phyloP scores from a whole-genome alignment of 2,113 vertebrate species.

The Odontesthes bonariensis region DNA sequence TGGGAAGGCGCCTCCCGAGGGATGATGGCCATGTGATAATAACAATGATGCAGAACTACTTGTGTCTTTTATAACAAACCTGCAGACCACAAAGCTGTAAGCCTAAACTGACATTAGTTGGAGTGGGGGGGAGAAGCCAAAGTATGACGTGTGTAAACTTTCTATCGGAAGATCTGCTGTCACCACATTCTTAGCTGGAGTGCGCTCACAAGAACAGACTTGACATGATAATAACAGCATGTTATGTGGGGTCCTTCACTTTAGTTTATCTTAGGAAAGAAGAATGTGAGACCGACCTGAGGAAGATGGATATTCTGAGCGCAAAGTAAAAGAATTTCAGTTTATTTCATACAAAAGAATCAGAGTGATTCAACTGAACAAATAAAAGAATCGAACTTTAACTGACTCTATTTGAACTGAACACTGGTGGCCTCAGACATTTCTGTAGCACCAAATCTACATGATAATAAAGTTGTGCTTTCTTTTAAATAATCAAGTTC shows the following conservation, averaged over 20 bases:
- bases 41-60: background rate
- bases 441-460: too few species aligned
- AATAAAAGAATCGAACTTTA: too few species aligned
- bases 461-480: too few species aligned
- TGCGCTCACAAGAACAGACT: slow-evolving; percentile 41
- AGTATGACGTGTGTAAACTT: slow-evolving; percentile 46
- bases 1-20: background rate
- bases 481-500: too few species aligned
- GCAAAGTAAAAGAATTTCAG: too few species aligned
- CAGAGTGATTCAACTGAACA: too few species aligned
- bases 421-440: too few species aligned
- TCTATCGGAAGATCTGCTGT: slow-evolving; percentile 39
- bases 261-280: slow-evolving; percentile 16
- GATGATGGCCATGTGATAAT: background rate
- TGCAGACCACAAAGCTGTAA: background rate
- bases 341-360: too few species aligned
- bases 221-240: slow-evolving; percentile 29
- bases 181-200: slow-evolving; percentile 14
- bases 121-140: slow-evolving; percentile 24
- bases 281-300: too few species aligned
- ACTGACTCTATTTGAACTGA: background rate
- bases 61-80: background rate
- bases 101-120: background rate
- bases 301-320: too few species aligned
- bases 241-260: slow-evolving; percentile 13